Evolutionary conservation across 2,797 vertebrate genomes (phyloP).

Genomic region (Semaprochilodus insignis): DNA sequence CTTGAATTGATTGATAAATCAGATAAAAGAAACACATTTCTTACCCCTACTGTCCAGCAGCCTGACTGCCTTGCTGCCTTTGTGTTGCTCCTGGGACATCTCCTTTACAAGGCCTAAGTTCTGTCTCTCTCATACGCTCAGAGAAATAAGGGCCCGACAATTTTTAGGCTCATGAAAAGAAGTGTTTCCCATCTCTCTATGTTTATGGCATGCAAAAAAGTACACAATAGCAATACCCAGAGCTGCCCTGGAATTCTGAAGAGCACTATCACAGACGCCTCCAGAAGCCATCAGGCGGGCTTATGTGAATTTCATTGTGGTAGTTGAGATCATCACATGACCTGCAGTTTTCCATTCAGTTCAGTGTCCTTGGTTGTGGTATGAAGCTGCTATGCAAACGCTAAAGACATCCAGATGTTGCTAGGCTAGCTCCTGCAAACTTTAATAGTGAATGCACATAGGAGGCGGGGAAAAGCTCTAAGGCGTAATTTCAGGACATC

Average conservation of each 20-base stretch:
- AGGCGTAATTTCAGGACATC: constrained; percentile 82
- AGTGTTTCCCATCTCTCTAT: neutral
- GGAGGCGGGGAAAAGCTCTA: constrained; percentile 69
- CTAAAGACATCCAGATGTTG: constrained; percentile 36
- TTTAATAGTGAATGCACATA: constrained; percentile 52
- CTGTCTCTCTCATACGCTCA: constrained; percentile 6
- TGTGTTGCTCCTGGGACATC: neutral
- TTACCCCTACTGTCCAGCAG: neutral
- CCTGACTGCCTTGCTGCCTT: neutral
- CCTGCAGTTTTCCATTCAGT: constrained; percentile 10
- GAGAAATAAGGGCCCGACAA: neutral
- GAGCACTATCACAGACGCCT: neutral
- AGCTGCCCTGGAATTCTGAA: neutral
- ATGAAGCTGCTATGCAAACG: constrained; percentile 9
- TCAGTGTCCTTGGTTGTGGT: constrained; percentile 10
- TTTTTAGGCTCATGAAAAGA: neutral
- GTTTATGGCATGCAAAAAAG: neutral
- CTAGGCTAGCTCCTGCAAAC: constrained; percentile 28
- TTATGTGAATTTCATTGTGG: neutral
- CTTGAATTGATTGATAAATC: no score
- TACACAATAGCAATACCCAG: no score
- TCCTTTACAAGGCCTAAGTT: neutral
- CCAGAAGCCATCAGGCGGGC: neutral
- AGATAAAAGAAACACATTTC: neutral
- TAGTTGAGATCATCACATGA: neutral